Percentiles rank a stretch among this genome's conserved stretches.
These are phyloP conservation scores for Leuciscus waleckii DNA, from an alignment of 2,797 vertebrate genomes.

Conservation along the genomic window DNA sequence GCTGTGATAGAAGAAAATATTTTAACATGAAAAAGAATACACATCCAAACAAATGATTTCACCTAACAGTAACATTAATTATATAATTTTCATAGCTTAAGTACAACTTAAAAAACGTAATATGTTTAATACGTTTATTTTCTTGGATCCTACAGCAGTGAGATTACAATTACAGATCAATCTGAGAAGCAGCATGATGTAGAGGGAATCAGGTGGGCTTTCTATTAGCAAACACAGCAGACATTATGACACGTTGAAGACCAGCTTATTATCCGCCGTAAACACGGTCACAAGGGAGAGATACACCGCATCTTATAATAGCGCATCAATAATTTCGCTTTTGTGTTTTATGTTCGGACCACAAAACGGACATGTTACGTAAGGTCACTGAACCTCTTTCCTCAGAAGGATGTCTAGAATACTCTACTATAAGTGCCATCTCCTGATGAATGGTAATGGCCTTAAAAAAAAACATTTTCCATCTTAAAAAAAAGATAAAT, in stretches of 20 bases:
- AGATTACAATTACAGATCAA: constrained; percentile 6
- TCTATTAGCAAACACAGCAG: constrained; percentile 37
- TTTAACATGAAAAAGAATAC: background rate
- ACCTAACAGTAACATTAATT: background rate
- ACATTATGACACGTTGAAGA: constrained; percentile 39
- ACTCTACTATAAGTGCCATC: constrained; percentile 61
- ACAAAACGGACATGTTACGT: constrained; percentile 63
- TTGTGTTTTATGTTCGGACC: constrained; percentile 33
- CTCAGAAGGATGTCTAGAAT: constrained; percentile 64
- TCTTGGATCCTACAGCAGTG: background rate
- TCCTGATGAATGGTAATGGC: constrained; percentile 67
- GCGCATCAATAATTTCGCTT: constrained; percentile 45
- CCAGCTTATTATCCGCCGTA: constrained; percentile 34
- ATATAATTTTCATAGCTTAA: background rate
- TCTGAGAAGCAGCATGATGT: background rate
- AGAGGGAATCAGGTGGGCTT: constrained; percentile 5
- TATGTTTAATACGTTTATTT: background rate
- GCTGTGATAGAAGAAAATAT: background rate
- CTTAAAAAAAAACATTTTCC: constrained; percentile 66
- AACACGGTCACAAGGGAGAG: constrained; percentile 37
- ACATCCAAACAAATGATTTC: background rate
- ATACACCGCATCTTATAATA: constrained; percentile 39
- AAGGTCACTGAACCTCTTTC: constrained; percentile 71
- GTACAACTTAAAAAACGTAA: background rate
- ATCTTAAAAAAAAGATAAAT: constrained; percentile 42